Base-by-base conservation (phyloP, 1,140 invertebrate species). In the Drosophila dunni region DNA sequence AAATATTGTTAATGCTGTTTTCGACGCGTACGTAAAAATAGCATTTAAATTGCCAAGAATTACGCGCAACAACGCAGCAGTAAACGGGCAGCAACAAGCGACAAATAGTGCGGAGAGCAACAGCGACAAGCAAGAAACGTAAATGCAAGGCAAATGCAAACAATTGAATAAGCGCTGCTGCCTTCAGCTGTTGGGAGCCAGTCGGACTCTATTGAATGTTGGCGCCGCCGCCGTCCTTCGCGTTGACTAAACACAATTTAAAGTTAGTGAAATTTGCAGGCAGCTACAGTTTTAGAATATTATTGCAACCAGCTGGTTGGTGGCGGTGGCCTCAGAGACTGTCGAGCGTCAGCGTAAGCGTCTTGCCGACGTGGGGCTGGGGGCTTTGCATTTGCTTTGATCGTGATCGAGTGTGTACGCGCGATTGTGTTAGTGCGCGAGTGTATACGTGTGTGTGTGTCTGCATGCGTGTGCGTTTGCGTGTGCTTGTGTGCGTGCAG, bases 91-190 rank as follows among this genome's bases (percentile, higher is more conserved):
- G 50, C 64, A 79, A 60, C 56, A 69, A 50, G 61, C 63, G 54
- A 54, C 44, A 50, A 29, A 29, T 46, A 66, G 54, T 51, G 61
- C 24, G 24, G 24, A 15, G 24, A 17, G 61, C 11, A 42, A 45
- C 15, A 45, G 40, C 17, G 29, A 34, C 57, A 46, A 46, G 53
- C 65, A 15, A 60, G 45, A 61, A 79, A 71, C 77, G 74, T 72
- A 48, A 74, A 73, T 62, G 73, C 79, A 81, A 78, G 48, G 70
- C 70, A 34, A 77, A 75, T 63, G 81, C 81, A 84, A 84, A 84
- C 81, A 84, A 84, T 84, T 81, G 78, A 79, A 85, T 85, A 84
- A 70, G 60, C 60, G 51, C 54, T 62, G 63, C 69, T 50, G 36
- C 33, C 29, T 45, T 29, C 24, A 29, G 62, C 64, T 60, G 68